Evolutionary conservation across 1,140 invertebrate species (phyloP).

Genomic region (Drosophila sturtevanti): DNA sequence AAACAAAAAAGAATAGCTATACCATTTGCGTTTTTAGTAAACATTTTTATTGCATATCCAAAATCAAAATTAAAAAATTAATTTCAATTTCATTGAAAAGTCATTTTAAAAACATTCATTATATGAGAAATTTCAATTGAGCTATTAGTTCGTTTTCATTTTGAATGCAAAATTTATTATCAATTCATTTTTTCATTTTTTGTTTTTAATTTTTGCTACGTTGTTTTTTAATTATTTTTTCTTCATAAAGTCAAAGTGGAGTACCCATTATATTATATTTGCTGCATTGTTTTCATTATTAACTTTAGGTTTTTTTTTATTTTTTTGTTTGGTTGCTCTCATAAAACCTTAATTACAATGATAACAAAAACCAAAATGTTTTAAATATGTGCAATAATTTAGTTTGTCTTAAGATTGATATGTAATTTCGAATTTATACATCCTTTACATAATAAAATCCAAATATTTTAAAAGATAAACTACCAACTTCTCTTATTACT

Average conservation of each 20-base stretch:
- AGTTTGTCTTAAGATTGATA: conserved; percentile 35
- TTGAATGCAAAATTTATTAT: conserved; percentile 1
- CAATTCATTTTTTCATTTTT: conserved; percentile 6
- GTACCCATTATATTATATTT: not conserved
- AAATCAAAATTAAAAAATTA: too few species aligned
- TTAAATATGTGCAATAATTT: conserved; percentile 62
- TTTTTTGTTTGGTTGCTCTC: conserved; percentile 18
- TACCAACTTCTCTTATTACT: too few species aligned
- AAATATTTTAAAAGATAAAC: too few species aligned
- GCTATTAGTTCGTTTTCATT: not conserved
- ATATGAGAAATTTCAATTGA: not conserved
- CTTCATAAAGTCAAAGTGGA: not conserved
- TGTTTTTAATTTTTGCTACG: conserved; percentile 19
- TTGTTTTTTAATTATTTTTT: conserved; percentile 10
- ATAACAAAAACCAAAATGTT: conserved; percentile 40
- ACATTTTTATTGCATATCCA: too few species aligned
- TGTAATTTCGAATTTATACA: conserved; percentile 3
- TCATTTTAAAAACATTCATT: too few species aligned
- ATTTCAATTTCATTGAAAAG: too few species aligned
- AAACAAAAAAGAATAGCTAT: not conserved
- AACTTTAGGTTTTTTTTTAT: conserved; percentile 14
- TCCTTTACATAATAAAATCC: not conserved
- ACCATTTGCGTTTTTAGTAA: too few species aligned
- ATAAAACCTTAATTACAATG: not conserved
- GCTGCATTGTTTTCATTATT: not conserved